These are phyloP conservation scores for Sminthurinus signatus DNA, from an alignment of 1,140 invertebrate genomes.

Conservation along the genomic window DNA sequence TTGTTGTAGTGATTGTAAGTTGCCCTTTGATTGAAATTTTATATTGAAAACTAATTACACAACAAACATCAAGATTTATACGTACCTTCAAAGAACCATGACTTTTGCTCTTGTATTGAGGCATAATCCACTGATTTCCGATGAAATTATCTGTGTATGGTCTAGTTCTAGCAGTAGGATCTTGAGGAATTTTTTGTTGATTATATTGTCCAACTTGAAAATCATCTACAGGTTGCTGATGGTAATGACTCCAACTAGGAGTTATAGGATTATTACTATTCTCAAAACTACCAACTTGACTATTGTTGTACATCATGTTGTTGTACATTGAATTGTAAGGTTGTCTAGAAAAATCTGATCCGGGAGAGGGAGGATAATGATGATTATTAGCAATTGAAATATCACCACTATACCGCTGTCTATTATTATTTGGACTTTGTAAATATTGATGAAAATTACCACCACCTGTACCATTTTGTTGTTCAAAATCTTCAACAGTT, in stretches of 20 bases:
- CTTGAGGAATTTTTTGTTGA: conserved; percentile 20
- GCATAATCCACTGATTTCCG: conserved; percentile 20
- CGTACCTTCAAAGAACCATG: conserved; percentile 37
- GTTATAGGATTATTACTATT: not conserved
- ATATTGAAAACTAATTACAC: too few relatives aligned
- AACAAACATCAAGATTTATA: too few relatives aligned
- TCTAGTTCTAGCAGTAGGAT: too few relatives aligned
- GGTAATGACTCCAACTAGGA: not conserved
- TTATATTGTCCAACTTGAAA: not conserved
- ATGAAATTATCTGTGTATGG: too few relatives aligned
- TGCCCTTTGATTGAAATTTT: too few relatives aligned
- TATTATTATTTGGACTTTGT: not conserved
- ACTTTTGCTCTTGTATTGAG: conserved; percentile 27
- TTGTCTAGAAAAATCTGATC: too few relatives aligned
- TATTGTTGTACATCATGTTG: not conserved
- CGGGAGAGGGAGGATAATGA: too few relatives aligned
- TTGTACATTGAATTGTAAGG: too few relatives aligned
- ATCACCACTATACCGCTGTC: too few relatives aligned
- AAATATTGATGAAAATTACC: too few relatives aligned
- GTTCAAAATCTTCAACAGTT: conserved; percentile 8
- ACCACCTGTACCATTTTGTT: not conserved
- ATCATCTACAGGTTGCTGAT: not conserved
- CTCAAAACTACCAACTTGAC: not conserved
- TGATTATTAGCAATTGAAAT: too few relatives aligned
- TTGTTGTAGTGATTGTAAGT: too few relatives aligned